Evolutionary conservation across 2,113 vertebrate genomes (phyloP).

Genomic region (Eidolon helvum): DNA sequence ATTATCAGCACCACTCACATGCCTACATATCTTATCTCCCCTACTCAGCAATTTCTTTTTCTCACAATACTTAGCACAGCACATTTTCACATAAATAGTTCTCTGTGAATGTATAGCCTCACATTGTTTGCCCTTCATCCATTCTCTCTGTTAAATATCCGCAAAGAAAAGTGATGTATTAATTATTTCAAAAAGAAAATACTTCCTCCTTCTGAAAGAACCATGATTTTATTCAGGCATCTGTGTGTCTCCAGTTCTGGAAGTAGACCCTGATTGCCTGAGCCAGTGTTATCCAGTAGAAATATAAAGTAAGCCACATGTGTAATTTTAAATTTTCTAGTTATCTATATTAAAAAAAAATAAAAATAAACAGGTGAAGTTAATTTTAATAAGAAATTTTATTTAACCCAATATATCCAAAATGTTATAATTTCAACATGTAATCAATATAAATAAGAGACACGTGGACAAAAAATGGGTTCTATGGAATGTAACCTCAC

Average conservation of each 20-base stretch:
- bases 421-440: not conserved
- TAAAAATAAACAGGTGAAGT: not conserved
- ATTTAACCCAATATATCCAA: not conserved
- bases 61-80: not conserved
- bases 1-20: not conserved
- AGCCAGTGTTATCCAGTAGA: not conserved
- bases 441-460: not conserved
- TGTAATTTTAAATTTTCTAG: not conserved
- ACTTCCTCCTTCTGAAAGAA: not conserved
- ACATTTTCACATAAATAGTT: conserved; percentile 35
- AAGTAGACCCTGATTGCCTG: not conserved
- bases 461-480: not conserved
- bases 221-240: not conserved
- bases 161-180: not conserved
- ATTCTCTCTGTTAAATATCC: not conserved
- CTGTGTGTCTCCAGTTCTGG: not conserved
- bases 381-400: conserved; percentile 1
- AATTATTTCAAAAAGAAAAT: conserved; percentile 5
- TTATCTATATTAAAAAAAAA: conserved; percentile 18
- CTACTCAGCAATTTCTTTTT: not conserved
- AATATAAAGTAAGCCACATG: not conserved
- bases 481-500: not conserved
- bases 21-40: not conserved
- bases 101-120: not conserved
- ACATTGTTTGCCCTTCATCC: not conserved